Conservation (phyloP, 2,797 vertebrate species). For the Lycodopsis pacificus region DNA sequence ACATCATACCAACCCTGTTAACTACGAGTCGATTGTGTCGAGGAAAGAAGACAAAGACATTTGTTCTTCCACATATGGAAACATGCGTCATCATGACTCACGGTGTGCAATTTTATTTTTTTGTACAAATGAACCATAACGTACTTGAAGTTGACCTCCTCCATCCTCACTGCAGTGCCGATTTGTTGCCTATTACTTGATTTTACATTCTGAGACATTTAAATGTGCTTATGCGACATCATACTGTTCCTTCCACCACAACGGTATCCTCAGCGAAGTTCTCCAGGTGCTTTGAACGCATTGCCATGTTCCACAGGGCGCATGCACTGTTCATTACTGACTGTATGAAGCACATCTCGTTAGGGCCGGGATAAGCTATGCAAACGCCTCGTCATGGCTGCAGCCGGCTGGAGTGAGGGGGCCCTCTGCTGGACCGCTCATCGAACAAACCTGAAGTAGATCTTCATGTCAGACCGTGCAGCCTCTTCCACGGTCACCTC, state of each 20-base stretch:
- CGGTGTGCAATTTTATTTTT: background rate
- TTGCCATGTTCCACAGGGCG: slow-evolving; percentile 37
- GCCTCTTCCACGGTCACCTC: background rate
- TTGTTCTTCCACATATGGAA: background rate
- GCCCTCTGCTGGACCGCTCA: slow-evolving; percentile 70
- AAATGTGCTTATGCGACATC: slow-evolving; percentile 6
- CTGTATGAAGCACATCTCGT: slow-evolving; percentile 48
- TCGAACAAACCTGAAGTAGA: background rate
- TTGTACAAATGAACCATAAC: background rate
- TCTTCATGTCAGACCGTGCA: too few relatives aligned
- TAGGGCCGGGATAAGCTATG: slow-evolving; percentile 62
- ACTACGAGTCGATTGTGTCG: background rate
- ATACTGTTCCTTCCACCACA: slow-evolving; percentile 22
- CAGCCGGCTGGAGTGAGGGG: slow-evolving; percentile 51
- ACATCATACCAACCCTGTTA: background rate
- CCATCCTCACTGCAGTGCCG: slow-evolving; percentile 63
- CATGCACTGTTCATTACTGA: slow-evolving; percentile 44
- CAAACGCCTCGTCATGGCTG: slow-evolving; percentile 71
- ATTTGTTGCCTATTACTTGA: slow-evolving; percentile 45
- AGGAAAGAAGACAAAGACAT: background rate
- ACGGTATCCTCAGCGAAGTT: slow-evolving; percentile 40
- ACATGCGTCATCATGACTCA: background rate
- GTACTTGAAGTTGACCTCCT: slow-evolving; percentile 51
- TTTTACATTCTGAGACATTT: slow-evolving; percentile 33
- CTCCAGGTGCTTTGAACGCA: slow-evolving; percentile 56